phyloP scores from a whole-genome alignment of 1,140 invertebrate species.

The Drosophila tristis region DNA sequence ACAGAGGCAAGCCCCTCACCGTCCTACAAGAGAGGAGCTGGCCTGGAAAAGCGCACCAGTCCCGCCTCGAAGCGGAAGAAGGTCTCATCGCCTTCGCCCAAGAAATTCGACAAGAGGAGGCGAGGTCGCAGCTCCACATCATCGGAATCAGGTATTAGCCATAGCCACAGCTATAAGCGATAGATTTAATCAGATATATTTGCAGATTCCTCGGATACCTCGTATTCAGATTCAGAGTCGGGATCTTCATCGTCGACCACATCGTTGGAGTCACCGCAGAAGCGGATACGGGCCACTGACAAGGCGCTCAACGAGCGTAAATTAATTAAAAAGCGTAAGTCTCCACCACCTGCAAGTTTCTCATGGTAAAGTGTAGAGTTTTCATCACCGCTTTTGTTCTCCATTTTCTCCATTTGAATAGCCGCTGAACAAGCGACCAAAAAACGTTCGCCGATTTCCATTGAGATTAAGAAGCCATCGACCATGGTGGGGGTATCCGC shows the following conservation, averaged over 20 bases:
- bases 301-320: conserved; percentile 85
- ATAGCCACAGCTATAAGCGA: neutral
- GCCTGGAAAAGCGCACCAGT: conserved; percentile 65
- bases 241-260: conserved; percentile 86
- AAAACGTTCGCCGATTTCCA: conserved; percentile 84
- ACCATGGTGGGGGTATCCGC: conserved; percentile 84
- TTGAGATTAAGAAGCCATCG: conserved; percentile 84
- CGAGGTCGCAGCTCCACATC: conserved; percentile 79
- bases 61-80: conserved; percentile 75
- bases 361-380: neutral
- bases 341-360: neutral
- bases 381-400: neutral
- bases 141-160: conserved; percentile 84
- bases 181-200: neutral
- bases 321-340: conserved; percentile 80
- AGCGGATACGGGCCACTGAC: conserved; percentile 74
- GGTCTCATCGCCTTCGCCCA: conserved; percentile 51
- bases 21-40: conserved; percentile 62
- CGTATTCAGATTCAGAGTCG: conserved; percentile 85
- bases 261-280: conserved; percentile 81
- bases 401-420: conserved; percentile 15
- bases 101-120: conserved; percentile 67
- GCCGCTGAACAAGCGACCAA: conserved; percentile 79
- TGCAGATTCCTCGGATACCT: conserved; percentile 85
- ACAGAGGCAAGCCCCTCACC: conserved; percentile 62